phyloP scores from a whole-genome alignment of 2,888 invertebrate species.

The Drosophila phalerata region DNA sequence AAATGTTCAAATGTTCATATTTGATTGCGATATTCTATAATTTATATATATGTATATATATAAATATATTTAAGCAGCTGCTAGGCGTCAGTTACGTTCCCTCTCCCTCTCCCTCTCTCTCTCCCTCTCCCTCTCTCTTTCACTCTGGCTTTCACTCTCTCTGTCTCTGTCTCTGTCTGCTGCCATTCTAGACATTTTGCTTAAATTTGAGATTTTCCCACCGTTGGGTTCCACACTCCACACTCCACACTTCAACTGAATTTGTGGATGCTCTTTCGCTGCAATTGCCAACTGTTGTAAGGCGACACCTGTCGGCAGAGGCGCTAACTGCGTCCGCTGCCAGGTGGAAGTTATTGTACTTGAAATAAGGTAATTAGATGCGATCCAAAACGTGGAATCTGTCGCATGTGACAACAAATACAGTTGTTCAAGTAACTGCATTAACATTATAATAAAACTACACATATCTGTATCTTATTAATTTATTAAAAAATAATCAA shows the following conservation, averaged over 20 bases:
- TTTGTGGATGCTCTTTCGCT: conserved; percentile 44
- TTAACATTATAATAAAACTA: no score
- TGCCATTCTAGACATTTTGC: conserved; percentile 40
- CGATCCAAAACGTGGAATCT: conserved; percentile 7
- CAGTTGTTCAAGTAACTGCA: no score
- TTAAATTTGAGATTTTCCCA: conserved; percentile 55
- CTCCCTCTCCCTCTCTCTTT: no score
- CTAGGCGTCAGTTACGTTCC: neutral
- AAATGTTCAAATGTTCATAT: neutral
- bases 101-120: no score
- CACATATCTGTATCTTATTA: no score
- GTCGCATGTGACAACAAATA: no score
- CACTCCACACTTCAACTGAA: conserved; percentile 40
- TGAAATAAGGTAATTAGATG: conserved; percentile 44
- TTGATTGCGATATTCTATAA: conserved; percentile 15
- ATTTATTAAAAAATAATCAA: no score
- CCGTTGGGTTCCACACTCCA: conserved; percentile 23
- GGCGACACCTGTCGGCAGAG: conserved; percentile 27
- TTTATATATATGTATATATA: neutral
- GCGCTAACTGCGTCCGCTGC: conserved; percentile 16
- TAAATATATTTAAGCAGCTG: conserved; percentile 21
- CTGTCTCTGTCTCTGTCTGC: no score
- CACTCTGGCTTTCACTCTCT: no score
- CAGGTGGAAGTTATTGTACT: no score
- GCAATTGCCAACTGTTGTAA: conserved; percentile 35